Evolutionary conservation across 2,113 vertebrate genomes (phyloP).

Genomic region (crab-eating macaque (Macaca fascicularis)): T2T-MFA8v1.1 NC_088375.1:158630501-158631000

Average conservation of each 20-base stretch:
- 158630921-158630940: background rate
- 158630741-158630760: background rate
- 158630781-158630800: background rate
- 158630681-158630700: background rate
- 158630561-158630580: background rate
- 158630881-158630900: background rate
- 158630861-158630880: background rate
- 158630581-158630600: background rate
- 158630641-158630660: background rate
- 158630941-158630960: background rate
- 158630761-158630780: background rate
- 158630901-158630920: background rate
- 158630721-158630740: background rate
- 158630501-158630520: background rate
- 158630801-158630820: background rate
- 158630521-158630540: conserved; percentile 2
- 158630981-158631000: background rate
- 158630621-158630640: background rate
- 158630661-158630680: background rate
- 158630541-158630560: background rate
- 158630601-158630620: background rate
- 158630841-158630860: background rate
- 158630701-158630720: background rate
- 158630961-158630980: background rate
- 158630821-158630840: background rate